Conservation (phyloP, 2,113 vertebrate species). For the Lanius ludovicianus region DNA sequence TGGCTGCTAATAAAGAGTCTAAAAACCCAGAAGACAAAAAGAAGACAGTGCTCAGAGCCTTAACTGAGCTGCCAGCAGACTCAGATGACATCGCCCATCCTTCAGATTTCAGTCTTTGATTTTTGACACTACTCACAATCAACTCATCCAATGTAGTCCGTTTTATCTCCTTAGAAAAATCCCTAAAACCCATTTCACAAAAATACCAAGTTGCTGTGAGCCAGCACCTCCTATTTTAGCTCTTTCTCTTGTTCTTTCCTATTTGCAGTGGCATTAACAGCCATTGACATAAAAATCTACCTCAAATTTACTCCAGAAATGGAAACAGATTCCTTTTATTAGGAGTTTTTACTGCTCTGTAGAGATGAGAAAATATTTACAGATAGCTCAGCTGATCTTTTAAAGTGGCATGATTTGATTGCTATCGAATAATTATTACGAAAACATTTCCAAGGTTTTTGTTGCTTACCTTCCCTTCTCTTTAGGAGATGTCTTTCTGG, state of each 20-base stretch:
- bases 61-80: not conserved
- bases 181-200: not conserved
- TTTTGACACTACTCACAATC: not conserved
- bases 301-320: not conserved
- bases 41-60: not conserved
- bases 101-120: not conserved
- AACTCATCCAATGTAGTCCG: not conserved
- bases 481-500: conserved; percentile 50
- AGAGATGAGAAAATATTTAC: conserved; percentile 59
- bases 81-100: not conserved
- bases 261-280: not conserved
- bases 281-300: not conserved
- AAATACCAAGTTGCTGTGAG: not conserved
- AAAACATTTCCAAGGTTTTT: conserved; percentile 30
- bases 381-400: conserved; percentile 46
- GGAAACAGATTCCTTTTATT: conserved; percentile 20
- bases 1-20: not conserved
- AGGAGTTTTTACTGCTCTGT: not conserved
- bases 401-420: conserved; percentile 41
- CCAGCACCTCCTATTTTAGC: not conserved
- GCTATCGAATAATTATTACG: not conserved
- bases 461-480: conserved; percentile 31
- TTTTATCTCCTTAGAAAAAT: not conserved
- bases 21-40: not conserved
- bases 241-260: not conserved